These are phyloP conservation scores for Digitonthophagus gazella DNA, from an alignment of 2,888 invertebrate genomes.

Conservation along the genomic window DNA sequence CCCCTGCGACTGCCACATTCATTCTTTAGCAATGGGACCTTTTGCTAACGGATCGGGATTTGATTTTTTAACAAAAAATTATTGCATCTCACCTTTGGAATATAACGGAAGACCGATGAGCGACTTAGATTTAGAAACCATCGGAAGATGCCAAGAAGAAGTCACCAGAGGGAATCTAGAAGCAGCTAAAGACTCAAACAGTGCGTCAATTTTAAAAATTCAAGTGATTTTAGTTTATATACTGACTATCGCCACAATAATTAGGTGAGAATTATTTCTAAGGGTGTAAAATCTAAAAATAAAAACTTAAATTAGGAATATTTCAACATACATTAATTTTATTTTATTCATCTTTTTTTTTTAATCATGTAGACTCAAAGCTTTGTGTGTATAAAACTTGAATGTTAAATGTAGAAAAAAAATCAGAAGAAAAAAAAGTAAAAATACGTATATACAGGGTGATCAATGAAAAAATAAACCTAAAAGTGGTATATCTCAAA, in stretches of 20 bases:
- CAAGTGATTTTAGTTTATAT: conserved; percentile 20
- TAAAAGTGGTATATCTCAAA: too few relatives aligned
- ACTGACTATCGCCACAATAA: neutral
- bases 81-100: conserved; percentile 82
- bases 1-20: conserved; percentile 83
- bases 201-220: conserved; percentile 30
- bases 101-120: conserved; percentile 76
- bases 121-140: conserved; percentile 62
- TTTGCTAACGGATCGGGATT: conserved; percentile 65
- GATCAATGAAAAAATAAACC: too few relatives aligned
- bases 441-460: too few relatives aligned
- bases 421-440: neutral
- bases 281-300: neutral
- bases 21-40: conserved; percentile 73
- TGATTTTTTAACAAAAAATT: conserved; percentile 73
- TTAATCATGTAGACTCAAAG: neutral
- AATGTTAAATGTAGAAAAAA: neutral
- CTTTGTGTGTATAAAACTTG: neutral
- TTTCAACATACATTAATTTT: neutral
- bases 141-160: conserved; percentile 68
- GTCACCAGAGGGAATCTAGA: conserved; percentile 65
- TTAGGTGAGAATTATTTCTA: conserved; percentile 8
- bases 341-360: neutral
- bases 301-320: neutral
- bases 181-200: conserved; percentile 49